phyloP scores from a whole-genome alignment of 2,888 invertebrate species.

The Heteromyza rotundicornis region DNA sequence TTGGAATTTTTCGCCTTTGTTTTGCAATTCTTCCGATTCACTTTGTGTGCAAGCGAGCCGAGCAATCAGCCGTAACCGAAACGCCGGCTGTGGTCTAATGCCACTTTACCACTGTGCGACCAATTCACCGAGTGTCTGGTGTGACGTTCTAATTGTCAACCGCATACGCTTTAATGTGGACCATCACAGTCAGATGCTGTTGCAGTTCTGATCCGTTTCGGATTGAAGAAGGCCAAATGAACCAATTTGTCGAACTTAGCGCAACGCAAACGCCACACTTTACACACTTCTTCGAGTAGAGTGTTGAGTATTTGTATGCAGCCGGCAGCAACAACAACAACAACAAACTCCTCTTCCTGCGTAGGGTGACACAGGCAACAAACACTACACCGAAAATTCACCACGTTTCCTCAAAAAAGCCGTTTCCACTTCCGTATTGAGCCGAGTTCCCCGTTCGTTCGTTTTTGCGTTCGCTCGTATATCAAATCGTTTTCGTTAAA shows the following conservation, averaged over 20 bases:
- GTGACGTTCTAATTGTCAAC: background rate
- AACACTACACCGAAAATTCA: conserved; percentile 9
- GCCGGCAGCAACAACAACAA: too few relatives aligned
- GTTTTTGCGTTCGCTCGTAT: too few relatives aligned
- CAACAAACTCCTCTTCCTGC: background rate
- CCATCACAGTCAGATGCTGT: conserved; percentile 50
- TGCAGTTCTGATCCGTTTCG: conserved; percentile 43
- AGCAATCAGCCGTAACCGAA: too few relatives aligned
- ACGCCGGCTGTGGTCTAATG: too few relatives aligned
- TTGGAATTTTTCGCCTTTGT: too few relatives aligned
- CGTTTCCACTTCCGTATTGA: conserved; percentile 10
- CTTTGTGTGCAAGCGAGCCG: too few relatives aligned
- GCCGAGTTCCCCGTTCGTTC: background rate
- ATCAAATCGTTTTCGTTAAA: too few relatives aligned
- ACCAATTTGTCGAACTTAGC: background rate
- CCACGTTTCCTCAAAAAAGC: conserved; percentile 20
- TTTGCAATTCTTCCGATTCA: background rate
- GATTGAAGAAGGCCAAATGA: background rate
- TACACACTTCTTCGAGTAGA: too few relatives aligned
- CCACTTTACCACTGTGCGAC: background rate
- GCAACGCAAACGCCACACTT: background rate
- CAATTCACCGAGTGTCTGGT: conserved; percentile 4
- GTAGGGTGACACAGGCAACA: too few relatives aligned
- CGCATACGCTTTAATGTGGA: conserved; percentile 35
- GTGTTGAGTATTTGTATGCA: conserved; percentile 13